Conservation (phyloP, 2,888 invertebrate genomes). For the Xestobium rufovillosum region DNA sequence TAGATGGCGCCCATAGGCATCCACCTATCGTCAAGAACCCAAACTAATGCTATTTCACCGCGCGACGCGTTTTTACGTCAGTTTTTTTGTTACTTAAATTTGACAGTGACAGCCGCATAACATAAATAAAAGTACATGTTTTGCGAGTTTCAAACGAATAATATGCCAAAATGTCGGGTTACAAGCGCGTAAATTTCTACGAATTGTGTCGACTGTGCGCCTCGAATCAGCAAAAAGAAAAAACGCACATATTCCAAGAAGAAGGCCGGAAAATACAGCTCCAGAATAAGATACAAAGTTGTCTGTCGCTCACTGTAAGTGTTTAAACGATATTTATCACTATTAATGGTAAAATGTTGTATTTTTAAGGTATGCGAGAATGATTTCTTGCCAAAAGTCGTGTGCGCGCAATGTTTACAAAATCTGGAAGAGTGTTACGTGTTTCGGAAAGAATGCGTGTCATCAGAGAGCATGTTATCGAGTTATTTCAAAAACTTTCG, state of each 20-base stretch:
- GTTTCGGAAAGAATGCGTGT: constrained; percentile 56
- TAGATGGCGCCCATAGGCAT: no score
- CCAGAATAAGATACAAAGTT: constrained; percentile 57
- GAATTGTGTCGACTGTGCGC: constrained; percentile 65
- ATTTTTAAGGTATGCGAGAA: constrained; percentile 54
- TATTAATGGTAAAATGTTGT: neutral
- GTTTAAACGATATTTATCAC: neutral
- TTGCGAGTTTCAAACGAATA: no score
- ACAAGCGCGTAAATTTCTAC: constrained; percentile 62
- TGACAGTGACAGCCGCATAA: no score
- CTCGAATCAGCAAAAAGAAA: constrained; percentile 57
- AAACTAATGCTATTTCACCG: no score
- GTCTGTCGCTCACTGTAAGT: constrained; percentile 55
- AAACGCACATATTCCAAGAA: constrained; percentile 59
- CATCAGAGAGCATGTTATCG: constrained; percentile 59
- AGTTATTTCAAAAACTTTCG: constrained; percentile 56
- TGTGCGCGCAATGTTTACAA: constrained; percentile 56
- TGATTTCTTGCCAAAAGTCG: constrained; percentile 61
- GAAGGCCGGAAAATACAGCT: constrained; percentile 59
- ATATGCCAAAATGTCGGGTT: constrained; percentile 59
- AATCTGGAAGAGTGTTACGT: constrained; percentile 55
- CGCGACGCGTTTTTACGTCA: no score
- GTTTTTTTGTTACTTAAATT: no score
- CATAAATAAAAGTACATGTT: no score
- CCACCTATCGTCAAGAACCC: no score